Base-by-base conservation (phyloP, 2,888 invertebrate genomes). In the Liodrosophila aerea region DNA sequence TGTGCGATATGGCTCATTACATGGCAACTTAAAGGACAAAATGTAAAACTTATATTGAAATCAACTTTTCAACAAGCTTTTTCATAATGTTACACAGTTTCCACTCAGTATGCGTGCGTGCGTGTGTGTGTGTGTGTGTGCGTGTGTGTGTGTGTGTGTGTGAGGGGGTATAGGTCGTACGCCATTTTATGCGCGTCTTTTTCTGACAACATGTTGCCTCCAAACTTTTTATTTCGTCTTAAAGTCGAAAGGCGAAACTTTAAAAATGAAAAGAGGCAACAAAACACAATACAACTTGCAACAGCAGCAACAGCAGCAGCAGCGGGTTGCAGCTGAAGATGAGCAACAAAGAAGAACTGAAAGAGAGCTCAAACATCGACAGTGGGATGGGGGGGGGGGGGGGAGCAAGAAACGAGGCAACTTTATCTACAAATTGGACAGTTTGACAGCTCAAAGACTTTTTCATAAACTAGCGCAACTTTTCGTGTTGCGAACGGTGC, bases 351-450 rank as follows among this genome's bases (percentile, higher is more conserved):
- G 44, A 39, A 36, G 11, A 50, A 18, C 44, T 36, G 41, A 53
- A 53, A 54, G 49, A 37, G 54, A 44, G 65, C 45, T 40, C 37
- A 45, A 40, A 30, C 13, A 65, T 22, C 29, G 46, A 46, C 51
- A 15, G 4, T 15, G 45, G 15, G 9, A 34, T 2, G n/a, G 36
- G 9, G 5, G 4, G 29, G 13, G 16, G n/a, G 34, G 2, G 16
- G n/a, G 34, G 2, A 15, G 12, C 40, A 5, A 36, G 36, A 31
- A 34, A 43, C 51, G 51, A 58, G 50, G 69, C 63, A 76, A 76
- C 76, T 81, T 73, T 82, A 77, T 82, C 76, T 76, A 77, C 74
- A 82, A 76, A 77, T 76, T 82, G 75, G 74, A 78, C 83, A 83
- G 69, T 72, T 80, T 77, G 80, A 69, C 72, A 75, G 80, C 62